A percentile compares a stretch with the other conserved stretches of the same genome.
Evolutionary conservation across 2,113 vertebrate species (phyloP).

Genomic region (Polyodon spathula): DNA sequence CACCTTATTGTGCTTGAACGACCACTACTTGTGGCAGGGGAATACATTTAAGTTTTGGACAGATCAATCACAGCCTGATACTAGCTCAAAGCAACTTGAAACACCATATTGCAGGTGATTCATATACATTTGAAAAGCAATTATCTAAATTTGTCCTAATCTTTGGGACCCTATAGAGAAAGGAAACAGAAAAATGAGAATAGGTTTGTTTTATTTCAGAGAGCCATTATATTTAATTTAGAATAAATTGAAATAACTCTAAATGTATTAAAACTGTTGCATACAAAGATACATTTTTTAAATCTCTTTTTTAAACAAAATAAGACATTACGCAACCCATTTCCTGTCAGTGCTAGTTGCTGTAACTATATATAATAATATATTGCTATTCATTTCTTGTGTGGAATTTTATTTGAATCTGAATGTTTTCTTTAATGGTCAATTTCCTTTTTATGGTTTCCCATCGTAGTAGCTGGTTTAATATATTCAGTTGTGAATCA

Average conservation of each 20-base stretch:
- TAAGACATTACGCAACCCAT: too few relatives aligned
- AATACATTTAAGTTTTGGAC: not conserved
- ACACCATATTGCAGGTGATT: constrained; percentile 29
- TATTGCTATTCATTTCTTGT: too few relatives aligned
- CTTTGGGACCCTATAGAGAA: not conserved
- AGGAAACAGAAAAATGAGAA: constrained; percentile 12
- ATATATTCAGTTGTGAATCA: too few relatives aligned
- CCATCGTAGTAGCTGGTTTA: too few relatives aligned
- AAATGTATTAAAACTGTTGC: constrained; percentile 33
- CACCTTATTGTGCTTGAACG: too few relatives aligned
- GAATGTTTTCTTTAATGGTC: too few relatives aligned
- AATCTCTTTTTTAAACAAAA: too few relatives aligned
- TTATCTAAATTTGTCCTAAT: constrained; percentile 21
- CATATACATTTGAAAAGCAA: constrained; percentile 35
- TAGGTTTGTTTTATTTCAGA: constrained; percentile 13
- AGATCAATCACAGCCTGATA: constrained; percentile 26
- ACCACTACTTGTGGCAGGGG: too few relatives aligned
- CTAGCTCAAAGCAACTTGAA: constrained; percentile 16
- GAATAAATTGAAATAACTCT: constrained; percentile 18
- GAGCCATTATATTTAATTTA: constrained; percentile 16
- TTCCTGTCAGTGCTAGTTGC: too few relatives aligned
- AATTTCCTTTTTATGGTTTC: too few relatives aligned
- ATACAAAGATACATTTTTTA: constrained; percentile 36
- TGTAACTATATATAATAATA: too few relatives aligned
- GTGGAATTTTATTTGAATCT: too few relatives aligned